Evolutionary conservation across 2,888 invertebrate species (phyloP).

Genomic region (Anarsia innoxiella): DNA sequence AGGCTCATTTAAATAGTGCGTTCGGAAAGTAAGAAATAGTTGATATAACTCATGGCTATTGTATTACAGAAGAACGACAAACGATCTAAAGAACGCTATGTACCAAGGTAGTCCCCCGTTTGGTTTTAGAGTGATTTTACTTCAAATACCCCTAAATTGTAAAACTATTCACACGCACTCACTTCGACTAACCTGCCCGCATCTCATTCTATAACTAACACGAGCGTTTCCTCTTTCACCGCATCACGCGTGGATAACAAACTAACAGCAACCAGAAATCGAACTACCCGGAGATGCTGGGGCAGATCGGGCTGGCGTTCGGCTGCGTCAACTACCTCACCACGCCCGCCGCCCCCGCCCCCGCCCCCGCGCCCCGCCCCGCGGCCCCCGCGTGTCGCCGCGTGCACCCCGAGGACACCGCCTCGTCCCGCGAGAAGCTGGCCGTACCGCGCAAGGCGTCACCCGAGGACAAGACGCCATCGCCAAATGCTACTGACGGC

Average conservation of each 20-base stretch:
- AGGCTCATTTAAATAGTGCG: background rate
- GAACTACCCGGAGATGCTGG: conserved; percentile 72
- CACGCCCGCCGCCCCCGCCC: conserved; percentile 40
- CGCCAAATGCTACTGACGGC: conserved; percentile 38
- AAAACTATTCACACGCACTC: conserved; percentile 11
- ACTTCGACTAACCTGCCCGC: conserved; percentile 6
- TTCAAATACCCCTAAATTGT: conserved; percentile 4
- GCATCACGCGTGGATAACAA: conserved; percentile 30
- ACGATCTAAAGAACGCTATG: conserved; percentile 71
- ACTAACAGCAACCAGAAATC: conserved; percentile 66
- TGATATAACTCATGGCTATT: too few relatives aligned
- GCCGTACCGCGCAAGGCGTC: conserved; percentile 47
- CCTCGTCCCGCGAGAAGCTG: conserved; percentile 49
- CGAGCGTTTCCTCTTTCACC: conserved; percentile 36
- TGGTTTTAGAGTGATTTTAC: conserved; percentile 38
- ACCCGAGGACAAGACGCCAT: conserved; percentile 56
- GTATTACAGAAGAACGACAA: conserved; percentile 71
- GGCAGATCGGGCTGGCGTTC: conserved; percentile 70
- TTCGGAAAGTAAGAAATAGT: background rate
- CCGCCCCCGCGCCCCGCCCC: conserved; percentile 30
- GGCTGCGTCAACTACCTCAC: conserved; percentile 71
- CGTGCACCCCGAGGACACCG: conserved; percentile 60
- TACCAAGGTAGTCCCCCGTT: conserved; percentile 65
- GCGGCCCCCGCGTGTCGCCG: conserved; percentile 42
- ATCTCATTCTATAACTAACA: conserved; percentile 25